phyloP scores from a whole-genome alignment of 2,888 invertebrate genomes.

The Calameuta idolon region DNA sequence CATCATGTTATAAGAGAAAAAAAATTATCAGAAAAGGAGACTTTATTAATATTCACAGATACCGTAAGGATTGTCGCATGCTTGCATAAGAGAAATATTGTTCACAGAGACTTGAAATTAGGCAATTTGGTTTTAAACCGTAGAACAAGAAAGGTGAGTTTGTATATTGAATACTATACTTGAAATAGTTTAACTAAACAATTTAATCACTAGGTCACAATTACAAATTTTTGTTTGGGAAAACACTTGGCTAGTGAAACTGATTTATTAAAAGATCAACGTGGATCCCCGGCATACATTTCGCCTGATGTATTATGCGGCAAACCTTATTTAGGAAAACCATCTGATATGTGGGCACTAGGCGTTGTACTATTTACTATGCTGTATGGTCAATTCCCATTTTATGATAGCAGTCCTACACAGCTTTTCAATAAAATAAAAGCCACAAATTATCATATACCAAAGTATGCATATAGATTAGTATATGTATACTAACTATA shows the following conservation, averaged over 20 bases:
- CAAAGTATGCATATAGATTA: constrained; percentile 70
- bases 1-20: constrained; percentile 83
- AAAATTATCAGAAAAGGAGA: constrained; percentile 80
- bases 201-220: constrained; percentile 68
- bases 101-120: constrained; percentile 82
- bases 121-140: constrained; percentile 83
- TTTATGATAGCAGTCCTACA: constrained; percentile 80
- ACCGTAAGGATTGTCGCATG: constrained; percentile 80
- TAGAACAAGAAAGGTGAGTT: constrained; percentile 69
- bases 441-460: constrained; percentile 79
- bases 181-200: neutral
- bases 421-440: constrained; percentile 82
- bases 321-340: constrained; percentile 82
- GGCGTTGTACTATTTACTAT: constrained; percentile 84
- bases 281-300: constrained; percentile 85
- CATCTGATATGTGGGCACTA: constrained; percentile 86
- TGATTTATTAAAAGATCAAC: constrained; percentile 79
- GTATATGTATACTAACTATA: neutral
- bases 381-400: constrained; percentile 85
- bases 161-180: neutral
- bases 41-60: constrained; percentile 79
- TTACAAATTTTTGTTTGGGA: constrained; percentile 83
- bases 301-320: constrained; percentile 84
- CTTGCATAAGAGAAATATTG: constrained; percentile 82
- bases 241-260: constrained; percentile 80